Percentiles rank a stretch among this genome's conserved stretches.
phyloP scores from a whole-genome alignment of 2,797 vertebrate genomes.

The Sebastes aleutianus region DNA sequence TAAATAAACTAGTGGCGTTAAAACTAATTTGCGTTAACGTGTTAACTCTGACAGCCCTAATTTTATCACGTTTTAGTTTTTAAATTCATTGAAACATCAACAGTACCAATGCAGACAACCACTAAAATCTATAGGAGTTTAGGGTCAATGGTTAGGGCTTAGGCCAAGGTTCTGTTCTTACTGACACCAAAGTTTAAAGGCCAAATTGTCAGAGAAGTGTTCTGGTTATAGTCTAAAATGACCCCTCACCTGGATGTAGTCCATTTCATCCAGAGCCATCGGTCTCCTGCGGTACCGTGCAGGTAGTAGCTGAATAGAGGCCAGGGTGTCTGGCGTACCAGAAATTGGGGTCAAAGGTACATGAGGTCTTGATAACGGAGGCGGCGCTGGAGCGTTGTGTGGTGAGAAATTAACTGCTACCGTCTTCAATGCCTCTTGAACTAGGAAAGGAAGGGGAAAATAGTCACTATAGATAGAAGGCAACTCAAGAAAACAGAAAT shows the following conservation, averaged over 20 bases:
- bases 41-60: no score
- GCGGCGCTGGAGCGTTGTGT: slow-evolving; percentile 25
- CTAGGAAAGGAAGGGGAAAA: slow-evolving; percentile 46
- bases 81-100: not conserved
- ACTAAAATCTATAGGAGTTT: not conserved
- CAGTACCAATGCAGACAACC: not conserved
- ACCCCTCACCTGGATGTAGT: slow-evolving; percentile 80
- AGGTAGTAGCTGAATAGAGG: slow-evolving; percentile 74
- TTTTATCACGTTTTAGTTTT: not conserved
- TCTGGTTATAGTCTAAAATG: not conserved
- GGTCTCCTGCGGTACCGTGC: slow-evolving; percentile 80
- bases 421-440: slow-evolving; percentile 70
- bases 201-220: not conserved
- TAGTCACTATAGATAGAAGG: not conserved
- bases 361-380: slow-evolving; percentile 52
- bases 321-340: slow-evolving; percentile 75
- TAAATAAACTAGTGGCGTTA: no score
- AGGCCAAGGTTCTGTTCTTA: not conserved
- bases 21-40: not conserved
- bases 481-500: not conserved
- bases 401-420: slow-evolving; percentile 53
- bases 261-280: slow-evolving; percentile 77
- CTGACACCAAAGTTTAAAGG: not conserved
- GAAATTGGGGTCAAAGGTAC: slow-evolving; percentile 59
- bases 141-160: not conserved